These are phyloP conservation scores for Pardosa pseudoannulata DNA, from an alignment of 2,888 invertebrate species.

Conservation along the genomic window DNA sequence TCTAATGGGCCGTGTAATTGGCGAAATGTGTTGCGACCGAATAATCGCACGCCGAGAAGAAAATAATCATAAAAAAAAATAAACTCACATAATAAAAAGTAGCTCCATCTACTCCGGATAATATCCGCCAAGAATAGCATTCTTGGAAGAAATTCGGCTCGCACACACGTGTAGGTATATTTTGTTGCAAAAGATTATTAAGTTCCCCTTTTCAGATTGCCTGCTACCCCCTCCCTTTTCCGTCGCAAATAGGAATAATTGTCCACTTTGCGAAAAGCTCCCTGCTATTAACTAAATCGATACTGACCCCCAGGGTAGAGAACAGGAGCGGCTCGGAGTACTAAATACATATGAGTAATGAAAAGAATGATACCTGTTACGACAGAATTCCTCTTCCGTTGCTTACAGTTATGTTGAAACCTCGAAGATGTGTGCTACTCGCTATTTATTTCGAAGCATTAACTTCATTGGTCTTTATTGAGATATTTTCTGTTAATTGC, in stretches of 20 bases:
- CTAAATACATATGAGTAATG: too few species aligned
- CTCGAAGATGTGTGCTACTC: too few species aligned
- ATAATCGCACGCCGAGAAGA: not conserved
- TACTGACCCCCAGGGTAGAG: not conserved
- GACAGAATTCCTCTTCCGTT: too few species aligned
- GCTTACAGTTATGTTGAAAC: too few species aligned
- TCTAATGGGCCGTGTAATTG: not conserved
- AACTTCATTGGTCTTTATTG: too few species aligned
- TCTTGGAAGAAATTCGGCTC: not conserved
- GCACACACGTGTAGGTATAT: not conserved
- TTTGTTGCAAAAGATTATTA: not conserved
- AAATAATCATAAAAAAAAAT: not conserved
- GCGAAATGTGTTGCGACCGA: not conserved
- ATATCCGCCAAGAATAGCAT: too few species aligned
- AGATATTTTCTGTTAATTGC: too few species aligned
- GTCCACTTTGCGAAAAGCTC: not conserved
- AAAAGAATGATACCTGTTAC: too few species aligned
- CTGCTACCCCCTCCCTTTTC: not conserved
- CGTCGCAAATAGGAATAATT: not conserved
- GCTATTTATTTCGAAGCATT: too few species aligned
- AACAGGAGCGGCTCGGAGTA: too few species aligned
- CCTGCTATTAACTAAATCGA: not conserved
- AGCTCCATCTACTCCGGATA: too few species aligned
- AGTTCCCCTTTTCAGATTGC: not conserved
- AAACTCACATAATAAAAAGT: too few species aligned